phyloP scores from a whole-genome alignment of 2,797 vertebrate genomes.

The Scyliorhinus canicula region DNA sequence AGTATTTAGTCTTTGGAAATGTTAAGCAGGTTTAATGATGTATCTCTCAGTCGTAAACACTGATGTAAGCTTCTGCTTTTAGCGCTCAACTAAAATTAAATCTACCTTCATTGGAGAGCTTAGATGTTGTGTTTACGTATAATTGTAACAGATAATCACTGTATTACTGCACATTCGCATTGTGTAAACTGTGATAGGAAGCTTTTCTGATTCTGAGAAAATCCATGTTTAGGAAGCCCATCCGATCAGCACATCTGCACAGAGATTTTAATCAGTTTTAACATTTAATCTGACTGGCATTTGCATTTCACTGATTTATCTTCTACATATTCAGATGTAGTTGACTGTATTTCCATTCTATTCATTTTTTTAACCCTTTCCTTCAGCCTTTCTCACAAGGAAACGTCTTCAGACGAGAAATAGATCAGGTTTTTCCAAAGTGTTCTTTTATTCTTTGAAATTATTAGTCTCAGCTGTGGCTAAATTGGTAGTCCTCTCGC shows the following conservation, averaged over 20 bases:
- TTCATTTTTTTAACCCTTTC: neutral
- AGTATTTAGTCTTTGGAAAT: neutral
- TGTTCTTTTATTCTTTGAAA: neutral
- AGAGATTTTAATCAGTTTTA: constrained; percentile 30
- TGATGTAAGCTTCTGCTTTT: constrained; percentile 10
- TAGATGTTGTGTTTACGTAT: constrained; percentile 69
- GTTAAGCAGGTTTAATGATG: neutral
- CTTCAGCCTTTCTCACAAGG: neutral
- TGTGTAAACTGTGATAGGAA: constrained; percentile 57
- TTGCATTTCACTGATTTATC: constrained; percentile 30
- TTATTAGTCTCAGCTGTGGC: neutral
- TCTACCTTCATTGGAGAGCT: constrained; percentile 35
- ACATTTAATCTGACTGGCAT: constrained; percentile 12
- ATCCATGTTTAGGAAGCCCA: constrained; percentile 14
- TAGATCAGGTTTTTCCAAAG: neutral
- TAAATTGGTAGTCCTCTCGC: neutral
- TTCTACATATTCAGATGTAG: constrained; percentile 8
- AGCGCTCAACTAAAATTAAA: constrained; percentile 27
- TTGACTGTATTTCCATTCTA: too few relatives aligned
- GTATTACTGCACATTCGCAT: constrained; percentile 74
- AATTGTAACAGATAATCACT: constrained; percentile 70
- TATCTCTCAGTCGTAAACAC: neutral
- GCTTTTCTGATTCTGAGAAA: constrained; percentile 36
- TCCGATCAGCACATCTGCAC: constrained; percentile 29
- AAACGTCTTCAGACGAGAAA: neutral